A percentile compares a stretch with the other conserved stretches of the same genome.
These are phyloP conservation scores for Lysandra coridon DNA, from an alignment of 2,888 invertebrate genomes.

Conservation along the genomic window DNA sequence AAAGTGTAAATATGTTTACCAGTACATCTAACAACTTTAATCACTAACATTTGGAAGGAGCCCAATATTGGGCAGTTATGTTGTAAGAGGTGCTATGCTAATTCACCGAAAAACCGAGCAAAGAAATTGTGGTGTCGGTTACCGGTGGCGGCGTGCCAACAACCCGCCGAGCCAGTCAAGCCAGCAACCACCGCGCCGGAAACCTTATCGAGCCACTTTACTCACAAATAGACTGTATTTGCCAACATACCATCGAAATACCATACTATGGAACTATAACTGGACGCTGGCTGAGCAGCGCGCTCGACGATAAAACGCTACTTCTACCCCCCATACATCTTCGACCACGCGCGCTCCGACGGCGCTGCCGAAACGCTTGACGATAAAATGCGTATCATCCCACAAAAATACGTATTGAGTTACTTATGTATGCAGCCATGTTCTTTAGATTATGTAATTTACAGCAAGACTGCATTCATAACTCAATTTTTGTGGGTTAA, in stretches of 20 bases:
- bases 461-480: too few species aligned
- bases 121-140: slow-evolving; percentile 39
- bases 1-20: background rate
- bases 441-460: too few species aligned
- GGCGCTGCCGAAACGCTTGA: too few species aligned
- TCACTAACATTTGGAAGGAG: slow-evolving; percentile 3
- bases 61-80: slow-evolving; percentile 10
- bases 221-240: slow-evolving; percentile 41
- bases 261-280: background rate
- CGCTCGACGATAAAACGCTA: too few species aligned
- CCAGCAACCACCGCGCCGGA: slow-evolving; percentile 41
- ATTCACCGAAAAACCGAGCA: slow-evolving; percentile 33
- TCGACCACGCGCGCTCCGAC: too few species aligned
- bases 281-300: background rate
- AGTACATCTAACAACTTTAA: background rate
- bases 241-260: slow-evolving; percentile 35
- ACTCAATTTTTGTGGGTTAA: too few species aligned
- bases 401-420: too few species aligned
- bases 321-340: too few species aligned
- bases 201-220: slow-evolving; percentile 41
- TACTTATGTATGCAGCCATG: too few species aligned
- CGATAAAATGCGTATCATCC: too few species aligned
- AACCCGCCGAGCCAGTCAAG: slow-evolving; percentile 39
- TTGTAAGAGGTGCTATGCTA: slow-evolving; percentile 34
- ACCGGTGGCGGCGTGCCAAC: slow-evolving; percentile 39